phyloP scores from a whole-genome alignment of 2,113 vertebrate species.

The Xerus inauris region DNA sequence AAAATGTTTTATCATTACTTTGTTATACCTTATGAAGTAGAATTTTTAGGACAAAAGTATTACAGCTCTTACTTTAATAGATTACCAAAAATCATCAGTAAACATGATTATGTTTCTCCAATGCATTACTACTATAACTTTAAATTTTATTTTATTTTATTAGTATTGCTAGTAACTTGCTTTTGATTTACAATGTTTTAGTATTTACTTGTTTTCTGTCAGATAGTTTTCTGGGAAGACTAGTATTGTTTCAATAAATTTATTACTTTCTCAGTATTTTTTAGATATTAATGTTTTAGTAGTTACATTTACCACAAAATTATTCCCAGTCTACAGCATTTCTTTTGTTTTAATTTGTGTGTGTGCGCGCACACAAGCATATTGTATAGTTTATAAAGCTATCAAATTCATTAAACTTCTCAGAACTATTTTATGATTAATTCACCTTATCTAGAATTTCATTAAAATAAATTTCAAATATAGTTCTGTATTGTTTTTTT shows the following conservation, averaged over 20 bases:
- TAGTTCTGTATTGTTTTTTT: not conserved
- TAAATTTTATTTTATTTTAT: not conserved
- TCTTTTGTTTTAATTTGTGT: not conserved
- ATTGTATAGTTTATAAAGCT: not conserved
- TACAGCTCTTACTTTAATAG: not conserved
- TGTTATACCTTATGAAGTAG: not conserved
- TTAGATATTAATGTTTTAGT: not conserved
- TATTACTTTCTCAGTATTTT: not conserved
- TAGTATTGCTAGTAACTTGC: not conserved
- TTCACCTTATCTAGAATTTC: not conserved
- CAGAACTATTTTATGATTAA: not conserved
- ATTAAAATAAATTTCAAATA: not conserved
- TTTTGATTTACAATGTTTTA: conserved; percentile 5
- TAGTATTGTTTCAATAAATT: not conserved
- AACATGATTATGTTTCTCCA: not conserved
- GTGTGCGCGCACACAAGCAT: not conserved
- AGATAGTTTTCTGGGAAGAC: not conserved
- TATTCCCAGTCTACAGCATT: not conserved
- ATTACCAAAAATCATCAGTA: not conserved
- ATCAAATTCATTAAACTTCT: conserved; percentile 26
- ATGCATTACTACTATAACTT: not conserved
- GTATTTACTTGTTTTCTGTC: conserved; percentile 1
- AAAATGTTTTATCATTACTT: not conserved
- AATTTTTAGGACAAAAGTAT: not conserved
- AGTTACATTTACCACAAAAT: conserved; percentile 20